Base-by-base conservation (phyloP, 2,797 vertebrate genomes). In the Kryptolebias ocellatus region DNA sequence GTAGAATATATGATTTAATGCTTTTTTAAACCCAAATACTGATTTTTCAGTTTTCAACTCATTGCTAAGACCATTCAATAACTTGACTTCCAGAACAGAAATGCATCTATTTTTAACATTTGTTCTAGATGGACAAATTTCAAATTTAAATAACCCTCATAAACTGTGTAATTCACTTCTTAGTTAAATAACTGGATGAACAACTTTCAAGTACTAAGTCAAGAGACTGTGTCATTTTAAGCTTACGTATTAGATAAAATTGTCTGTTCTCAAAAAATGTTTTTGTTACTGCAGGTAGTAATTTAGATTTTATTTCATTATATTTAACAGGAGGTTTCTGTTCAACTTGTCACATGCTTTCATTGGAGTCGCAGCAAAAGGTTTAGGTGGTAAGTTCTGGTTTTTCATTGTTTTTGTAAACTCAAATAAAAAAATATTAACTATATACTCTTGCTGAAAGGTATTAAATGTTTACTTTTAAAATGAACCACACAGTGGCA, bases 261-360 rank as follows among this genome's bases (percentile, higher is more conserved):
- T 42, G 39, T 14, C 11, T 12, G 39, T 12, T 11, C 39, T 42
- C 1, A 42, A 42, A 14, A 4, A 3, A 18, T 37, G 3, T 55
- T 45, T 2, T 16, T 9, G 3, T 18, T 29, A 37, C 10, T 6
- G n/a, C 34, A 39, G 34, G 1, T 56, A 20, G 9, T 49, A 49
- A 49, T 18, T 18, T 18, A 2, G 28, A 34, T 2, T 68, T 28
- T 54, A 67, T 51, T 62, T 8, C 3, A n/a, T 49, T 5, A 1
- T 31, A 12, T 72, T 70, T 73, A 10, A 29, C 71, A 95, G 94
- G 82, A 91, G 92, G 29, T 89, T 76, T 72, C 5, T 94, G 17
- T 95, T 93, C 67, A 93, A 93, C 65, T 91, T 80, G 79, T 82
- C 80, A 24, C 93, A 92, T 74, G 34, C 77, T 61, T 46, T 92